Evolutionary conservation across 92 coral and sea anemone genomes (phyloP).

Genomic region (Chrysogorgia sp.): DNA sequence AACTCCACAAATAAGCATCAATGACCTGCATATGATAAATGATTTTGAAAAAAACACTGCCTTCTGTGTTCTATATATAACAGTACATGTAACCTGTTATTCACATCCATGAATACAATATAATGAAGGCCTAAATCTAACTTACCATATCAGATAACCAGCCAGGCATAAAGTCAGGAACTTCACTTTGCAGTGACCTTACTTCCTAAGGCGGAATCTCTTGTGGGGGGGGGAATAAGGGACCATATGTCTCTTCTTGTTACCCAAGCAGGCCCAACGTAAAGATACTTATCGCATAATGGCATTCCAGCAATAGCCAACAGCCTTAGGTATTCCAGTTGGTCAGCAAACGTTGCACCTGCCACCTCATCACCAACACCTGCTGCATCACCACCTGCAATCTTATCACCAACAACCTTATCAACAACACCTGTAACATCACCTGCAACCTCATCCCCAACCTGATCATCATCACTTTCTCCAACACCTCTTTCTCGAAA

Average conservation of each 20-base stretch:
- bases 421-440: background rate
- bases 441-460: background rate
- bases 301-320: background rate
- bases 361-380: conserved; percentile 7
- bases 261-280: conserved; percentile 1
- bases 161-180: conserved; percentile 48
- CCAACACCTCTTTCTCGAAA: background rate
- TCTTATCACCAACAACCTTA: conserved; percentile 8
- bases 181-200: conserved; percentile 19
- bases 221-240: conserved; percentile 6
- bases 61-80: no score
- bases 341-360: background rate
- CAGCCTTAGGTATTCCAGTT: conserved; percentile 7
- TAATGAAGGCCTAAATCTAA: conserved; percentile 1
- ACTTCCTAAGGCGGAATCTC: conserved; percentile 12
- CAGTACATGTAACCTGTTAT: no score
- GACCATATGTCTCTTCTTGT: conserved; percentile 7
- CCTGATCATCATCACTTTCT: background rate
- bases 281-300: conserved; percentile 1
- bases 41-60: no score
- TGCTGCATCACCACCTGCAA: background rate
- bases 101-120: no score
- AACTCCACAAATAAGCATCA: no score
- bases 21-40: conserved; percentile 42
- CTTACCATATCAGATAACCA: conserved; percentile 65